Evolutionary conservation across 2,888 invertebrate species (phyloP).

Genomic region (Lochmaea capreae): DNA sequence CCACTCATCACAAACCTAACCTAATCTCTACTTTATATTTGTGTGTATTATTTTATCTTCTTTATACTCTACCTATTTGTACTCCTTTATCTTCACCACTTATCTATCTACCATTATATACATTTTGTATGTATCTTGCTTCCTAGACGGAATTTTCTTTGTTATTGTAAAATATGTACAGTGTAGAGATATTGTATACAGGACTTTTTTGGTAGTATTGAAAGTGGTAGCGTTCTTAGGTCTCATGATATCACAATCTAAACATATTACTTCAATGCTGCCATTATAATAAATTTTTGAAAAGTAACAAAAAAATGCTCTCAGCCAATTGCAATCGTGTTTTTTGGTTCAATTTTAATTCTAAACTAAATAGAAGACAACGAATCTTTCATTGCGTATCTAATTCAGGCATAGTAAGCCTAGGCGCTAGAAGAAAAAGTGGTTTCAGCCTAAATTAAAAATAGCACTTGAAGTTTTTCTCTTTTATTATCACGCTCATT

Average conservation of each 20-base stretch:
- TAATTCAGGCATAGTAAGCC: too few species aligned
- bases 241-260: neutral
- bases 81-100: too few species aligned
- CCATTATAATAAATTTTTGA: neutral
- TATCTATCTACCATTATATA: conserved; percentile 16
- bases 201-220: neutral
- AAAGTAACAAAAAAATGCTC: neutral
- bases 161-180: conserved; percentile 22
- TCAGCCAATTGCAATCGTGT: conserved; percentile 1
- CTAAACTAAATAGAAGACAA: too few species aligned
- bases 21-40: too few species aligned
- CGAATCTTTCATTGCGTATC: too few species aligned
- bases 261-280: neutral
- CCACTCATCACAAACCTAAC: too few species aligned
- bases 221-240: neutral
- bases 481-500: too few species aligned
- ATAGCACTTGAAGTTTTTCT: too few species aligned
- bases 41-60: too few species aligned
- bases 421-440: too few species aligned
- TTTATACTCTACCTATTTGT: too few species aligned
- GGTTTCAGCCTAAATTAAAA: too few species aligned
- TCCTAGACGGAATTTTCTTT: conserved; percentile 2
- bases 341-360: neutral
- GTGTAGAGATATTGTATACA: conserved; percentile 4
- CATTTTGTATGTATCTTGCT: conserved; percentile 16